These are phyloP conservation scores for Anoplophora glabripennis DNA, from an alignment of 1,140 invertebrate species.

Conservation along the genomic window DNA sequence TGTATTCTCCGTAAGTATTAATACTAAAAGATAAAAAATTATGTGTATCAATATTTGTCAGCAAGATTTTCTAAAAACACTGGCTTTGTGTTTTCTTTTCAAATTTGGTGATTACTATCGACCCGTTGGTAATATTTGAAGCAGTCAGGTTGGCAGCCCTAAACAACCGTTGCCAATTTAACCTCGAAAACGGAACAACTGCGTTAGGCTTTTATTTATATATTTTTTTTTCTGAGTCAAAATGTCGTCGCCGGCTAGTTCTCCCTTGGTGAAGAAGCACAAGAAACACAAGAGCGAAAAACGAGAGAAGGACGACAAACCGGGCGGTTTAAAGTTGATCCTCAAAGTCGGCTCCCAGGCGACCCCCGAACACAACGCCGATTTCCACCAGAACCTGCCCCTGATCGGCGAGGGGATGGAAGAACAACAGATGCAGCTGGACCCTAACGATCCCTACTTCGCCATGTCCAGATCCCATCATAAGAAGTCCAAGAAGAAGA, in stretches of 20 bases:
- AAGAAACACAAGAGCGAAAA: conserved; percentile 71
- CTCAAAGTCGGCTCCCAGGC: conserved; percentile 74
- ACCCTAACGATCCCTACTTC: conserved; percentile 35
- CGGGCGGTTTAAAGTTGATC: conserved; percentile 67
- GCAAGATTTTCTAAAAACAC: no score
- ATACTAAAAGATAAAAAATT: no score
- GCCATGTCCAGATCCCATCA: conserved; percentile 37
- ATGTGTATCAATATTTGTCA: no score
- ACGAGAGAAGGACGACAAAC: conserved; percentile 62
- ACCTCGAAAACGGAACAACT: no score
- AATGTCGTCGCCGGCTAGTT: conserved; percentile 20
- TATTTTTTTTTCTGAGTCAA: neutral
- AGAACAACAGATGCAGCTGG: conserved; percentile 22
- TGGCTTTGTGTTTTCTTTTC: no score
- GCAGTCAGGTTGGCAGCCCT: no score
- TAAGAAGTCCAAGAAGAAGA: conserved; percentile 69
- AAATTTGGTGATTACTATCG: no score
- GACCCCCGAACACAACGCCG: conserved; percentile 66
- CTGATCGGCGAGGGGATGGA: conserved; percentile 27
- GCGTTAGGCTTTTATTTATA: no score
- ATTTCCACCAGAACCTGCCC: conserved; percentile 43
- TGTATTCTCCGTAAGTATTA: no score
- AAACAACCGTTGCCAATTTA: no score
- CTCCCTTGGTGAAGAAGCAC: conserved; percentile 58
- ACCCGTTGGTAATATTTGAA: no score